Conservation (phyloP, 35 echinoderm and acorn worm species). For the Stichopus chloronotus region DNA sequence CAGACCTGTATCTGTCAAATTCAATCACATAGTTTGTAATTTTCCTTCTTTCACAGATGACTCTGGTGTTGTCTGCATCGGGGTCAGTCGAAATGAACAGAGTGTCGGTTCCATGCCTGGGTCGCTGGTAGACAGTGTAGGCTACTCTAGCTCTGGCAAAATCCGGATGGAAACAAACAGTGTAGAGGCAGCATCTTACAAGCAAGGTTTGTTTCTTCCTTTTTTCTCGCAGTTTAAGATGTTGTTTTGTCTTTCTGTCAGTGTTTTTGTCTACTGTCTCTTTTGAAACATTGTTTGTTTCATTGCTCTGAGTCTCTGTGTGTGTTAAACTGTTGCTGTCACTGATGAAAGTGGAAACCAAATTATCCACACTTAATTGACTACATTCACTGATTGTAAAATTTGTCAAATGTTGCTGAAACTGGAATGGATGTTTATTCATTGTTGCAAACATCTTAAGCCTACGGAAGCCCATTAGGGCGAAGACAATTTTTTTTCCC, state of each 20-base stretch:
- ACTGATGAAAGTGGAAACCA: too few species aligned
- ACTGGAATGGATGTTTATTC: too few species aligned
- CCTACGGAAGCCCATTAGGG: too few species aligned
- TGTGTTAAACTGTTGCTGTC: too few species aligned
- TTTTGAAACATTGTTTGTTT: background rate
- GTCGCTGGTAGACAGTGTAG: slow-evolving; percentile 73
- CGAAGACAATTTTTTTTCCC: too few species aligned
- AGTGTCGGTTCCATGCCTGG: slow-evolving; percentile 84
- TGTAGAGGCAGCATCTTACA: slow-evolving; percentile 32
- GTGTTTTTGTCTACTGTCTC: background rate
- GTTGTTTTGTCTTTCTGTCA: background rate
- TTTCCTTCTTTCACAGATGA: slow-evolving; percentile 64
- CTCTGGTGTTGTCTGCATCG: slow-evolving; percentile 69
- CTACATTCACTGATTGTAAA: too few species aligned
- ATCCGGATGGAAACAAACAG: slow-evolving; percentile 45
- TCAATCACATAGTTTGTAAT: too few species aligned
- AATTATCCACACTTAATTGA: too few species aligned
- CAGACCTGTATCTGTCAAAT: too few species aligned
- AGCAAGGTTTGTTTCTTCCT: slow-evolving; percentile 48
- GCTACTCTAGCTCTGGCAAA: slow-evolving; percentile 61
- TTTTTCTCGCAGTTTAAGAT: background rate
- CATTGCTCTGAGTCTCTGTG: too few species aligned
- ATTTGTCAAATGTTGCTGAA: too few species aligned
- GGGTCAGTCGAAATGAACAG: slow-evolving; percentile 80
- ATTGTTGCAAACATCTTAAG: too few species aligned